Base-by-base conservation (phyloP, 2,113 vertebrate species). In the Cynoglossus semilaevis region DNA sequence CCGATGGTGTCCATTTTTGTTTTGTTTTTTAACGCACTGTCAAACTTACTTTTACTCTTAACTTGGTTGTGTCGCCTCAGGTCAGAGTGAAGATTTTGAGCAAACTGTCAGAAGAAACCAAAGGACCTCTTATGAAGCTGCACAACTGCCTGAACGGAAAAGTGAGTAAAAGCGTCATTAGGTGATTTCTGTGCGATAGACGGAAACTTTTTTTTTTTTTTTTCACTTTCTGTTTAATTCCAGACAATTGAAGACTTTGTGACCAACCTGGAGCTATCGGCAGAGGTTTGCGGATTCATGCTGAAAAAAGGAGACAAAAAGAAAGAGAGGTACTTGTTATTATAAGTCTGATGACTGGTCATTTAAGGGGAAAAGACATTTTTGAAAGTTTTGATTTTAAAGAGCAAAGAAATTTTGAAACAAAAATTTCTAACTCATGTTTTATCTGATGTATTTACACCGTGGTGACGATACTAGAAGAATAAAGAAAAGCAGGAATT, bases 251-350 rank as follows among this genome's bases (percentile, higher is more conserved):
- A 97, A 86, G 95, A 97, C 44, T 98, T 98, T 77, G 77, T 97
- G 67, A 90, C 83, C 1, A 91, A 75, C 80, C 82, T 98, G 58
- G 95, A 98, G 85, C 80, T 76, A 16, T 88, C 91, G 54, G 89
- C 92, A 68, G 95, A 96, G 76, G 89, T 92, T 43, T 98, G 96
- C 73, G 94, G 93, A 68, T 90, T 98, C 76, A 91, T 96, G 92
- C 79, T 97, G 60, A 98, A 94, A 90, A 98, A 87, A 62, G 94
- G 90, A 63, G 96, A 99, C 83, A 99, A 99, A 81, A 99, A 98
- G 80, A 94, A 90, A 67, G 96, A 99, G 79, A 94, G 95, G 96
- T 98, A 92, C n/a, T n/a, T n/a, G n/a, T n/a, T n/a, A n/a, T n/a
- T n/a, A n/a, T n/a, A n/a, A n/a, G n/a, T n/a, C n/a, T n/a, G n/a